These are phyloP conservation scores for Sarcophilus harrisii DNA, from an alignment of 2,797 vertebrate species.

Conservation along the genomic window DNA sequence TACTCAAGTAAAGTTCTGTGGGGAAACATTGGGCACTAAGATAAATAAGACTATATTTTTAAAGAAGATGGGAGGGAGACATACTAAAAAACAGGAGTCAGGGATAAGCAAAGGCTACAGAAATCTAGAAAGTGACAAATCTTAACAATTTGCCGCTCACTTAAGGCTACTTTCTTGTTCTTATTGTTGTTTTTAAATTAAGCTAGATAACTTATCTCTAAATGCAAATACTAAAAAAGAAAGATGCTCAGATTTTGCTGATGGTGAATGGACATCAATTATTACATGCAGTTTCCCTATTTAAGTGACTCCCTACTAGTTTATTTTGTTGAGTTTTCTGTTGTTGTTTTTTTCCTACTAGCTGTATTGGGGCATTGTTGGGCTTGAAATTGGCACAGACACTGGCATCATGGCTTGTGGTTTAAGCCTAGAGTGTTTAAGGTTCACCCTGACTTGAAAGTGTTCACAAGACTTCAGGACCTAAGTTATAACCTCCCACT, in stretches of 20 bases:
- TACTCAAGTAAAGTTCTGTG: not conserved
- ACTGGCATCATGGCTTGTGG: not conserved
- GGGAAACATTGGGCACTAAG: not conserved
- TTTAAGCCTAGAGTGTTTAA: not conserved
- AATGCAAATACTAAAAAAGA: not conserved
- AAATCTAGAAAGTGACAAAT: not conserved
- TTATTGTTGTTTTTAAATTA: not conserved
- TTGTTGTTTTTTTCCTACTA: not conserved
- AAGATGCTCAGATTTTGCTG: not conserved
- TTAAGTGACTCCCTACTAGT: not conserved
- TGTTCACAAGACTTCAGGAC: not conserved
- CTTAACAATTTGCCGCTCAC: not conserved
- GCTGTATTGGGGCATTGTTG: not conserved
- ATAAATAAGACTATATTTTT: not conserved
- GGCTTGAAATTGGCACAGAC: not conserved
- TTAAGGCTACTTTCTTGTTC: not conserved
- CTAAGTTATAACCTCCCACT: not conserved
- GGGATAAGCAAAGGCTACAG: not conserved
- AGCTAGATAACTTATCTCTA: not conserved
- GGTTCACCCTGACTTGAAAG: not conserved
- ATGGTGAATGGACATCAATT: not conserved
- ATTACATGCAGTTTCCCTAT: not conserved
- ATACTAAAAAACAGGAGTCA: not conserved
- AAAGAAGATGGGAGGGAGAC: not conserved
- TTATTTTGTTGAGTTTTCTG: not conserved